Evolutionary conservation across 2,113 vertebrate genomes (phyloP).

Genomic region (Paratilapia polleni): DNA sequence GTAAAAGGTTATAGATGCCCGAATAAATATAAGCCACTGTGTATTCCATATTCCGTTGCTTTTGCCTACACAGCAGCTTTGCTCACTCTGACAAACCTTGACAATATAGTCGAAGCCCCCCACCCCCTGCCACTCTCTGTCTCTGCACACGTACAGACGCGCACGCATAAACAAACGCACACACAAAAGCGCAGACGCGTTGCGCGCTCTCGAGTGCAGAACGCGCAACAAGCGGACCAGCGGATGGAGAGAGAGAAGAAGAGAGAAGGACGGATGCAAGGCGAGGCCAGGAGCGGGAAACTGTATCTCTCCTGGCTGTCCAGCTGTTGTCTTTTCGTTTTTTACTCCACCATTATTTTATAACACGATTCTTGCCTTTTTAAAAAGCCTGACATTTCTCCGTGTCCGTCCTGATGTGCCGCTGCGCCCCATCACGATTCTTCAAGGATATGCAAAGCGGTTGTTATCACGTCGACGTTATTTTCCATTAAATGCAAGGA

Average conservation of each 20-base stretch:
- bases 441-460: conserved; percentile 62
- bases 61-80: conserved; percentile 63
- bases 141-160: conserved; percentile 22
- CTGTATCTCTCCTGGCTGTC: conserved; percentile 30
- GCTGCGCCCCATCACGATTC: conserved; percentile 69
- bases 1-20: conserved; percentile 13
- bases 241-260: conserved; percentile 56
- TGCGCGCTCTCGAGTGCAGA: conserved; percentile 71
- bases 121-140: background rate
- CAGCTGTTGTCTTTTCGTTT: conserved; percentile 38
- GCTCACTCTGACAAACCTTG: conserved; percentile 66
- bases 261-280: conserved; percentile 67
- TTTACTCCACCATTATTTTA: background rate
- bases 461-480: conserved; percentile 64
- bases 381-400: background rate
- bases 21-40: conserved; percentile 32
- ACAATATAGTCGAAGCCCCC: conserved; percentile 46
- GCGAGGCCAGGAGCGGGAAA: conserved; percentile 71
- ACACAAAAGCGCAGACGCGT: conserved; percentile 21
- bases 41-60: conserved; percentile 27
- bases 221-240: conserved; percentile 77
- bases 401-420: conserved; percentile 58
- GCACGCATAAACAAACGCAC: conserved; percentile 19
- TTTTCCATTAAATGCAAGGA: conserved; percentile 55
- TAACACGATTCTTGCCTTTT: background rate